These are phyloP conservation scores for Drosophila repleta DNA, from an alignment of 1,140 invertebrate genomes.

Conservation along the genomic window DNA sequence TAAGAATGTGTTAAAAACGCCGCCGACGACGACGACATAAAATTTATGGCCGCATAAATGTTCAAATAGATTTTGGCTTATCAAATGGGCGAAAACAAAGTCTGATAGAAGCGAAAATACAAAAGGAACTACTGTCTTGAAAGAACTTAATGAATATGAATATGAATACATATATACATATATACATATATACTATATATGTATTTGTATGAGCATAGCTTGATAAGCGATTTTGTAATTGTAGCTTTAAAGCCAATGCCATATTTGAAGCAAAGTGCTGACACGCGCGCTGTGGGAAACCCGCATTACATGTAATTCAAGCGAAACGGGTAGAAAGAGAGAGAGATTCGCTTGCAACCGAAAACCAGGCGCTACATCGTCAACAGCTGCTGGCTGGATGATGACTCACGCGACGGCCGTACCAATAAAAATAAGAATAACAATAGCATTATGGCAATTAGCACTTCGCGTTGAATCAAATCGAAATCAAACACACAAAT, in stretches of 20 bases:
- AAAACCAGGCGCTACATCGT: slow-evolving; percentile 44
- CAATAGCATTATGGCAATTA: slow-evolving; percentile 69
- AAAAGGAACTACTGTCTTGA: slow-evolving; percentile 16
- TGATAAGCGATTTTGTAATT: slow-evolving; percentile 65
- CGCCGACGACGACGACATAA: slow-evolving; percentile 56
- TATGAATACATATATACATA: neutral
- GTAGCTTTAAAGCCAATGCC: slow-evolving; percentile 43
- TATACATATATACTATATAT: too few species aligned
- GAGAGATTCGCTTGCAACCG: slow-evolving; percentile 41
- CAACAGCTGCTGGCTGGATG: slow-evolving; percentile 42
- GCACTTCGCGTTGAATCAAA: slow-evolving; percentile 73
- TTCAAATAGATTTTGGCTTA: slow-evolving; percentile 62
- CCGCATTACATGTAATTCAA: slow-evolving; percentile 39
- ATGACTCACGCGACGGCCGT: slow-evolving; percentile 45
- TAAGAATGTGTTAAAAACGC: slow-evolving; percentile 67
- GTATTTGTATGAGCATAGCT: slow-evolving; percentile 51
- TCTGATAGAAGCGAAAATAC: slow-evolving; percentile 20
- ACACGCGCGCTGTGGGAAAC: slow-evolving; percentile 49
- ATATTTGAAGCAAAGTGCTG: slow-evolving; percentile 39
- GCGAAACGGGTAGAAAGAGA: slow-evolving; percentile 53
- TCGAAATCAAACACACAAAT: slow-evolving; percentile 65
- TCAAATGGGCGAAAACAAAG: slow-evolving; percentile 62
- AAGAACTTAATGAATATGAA: slow-evolving; percentile 12
- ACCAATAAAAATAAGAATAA: slow-evolving; percentile 45
- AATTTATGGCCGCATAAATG: slow-evolving; percentile 73